Evolutionary conservation across 2,797 vertebrate species (phyloP), one percentile per base, ranked within the genome.

Genomic region (Nasua narica): DNA sequence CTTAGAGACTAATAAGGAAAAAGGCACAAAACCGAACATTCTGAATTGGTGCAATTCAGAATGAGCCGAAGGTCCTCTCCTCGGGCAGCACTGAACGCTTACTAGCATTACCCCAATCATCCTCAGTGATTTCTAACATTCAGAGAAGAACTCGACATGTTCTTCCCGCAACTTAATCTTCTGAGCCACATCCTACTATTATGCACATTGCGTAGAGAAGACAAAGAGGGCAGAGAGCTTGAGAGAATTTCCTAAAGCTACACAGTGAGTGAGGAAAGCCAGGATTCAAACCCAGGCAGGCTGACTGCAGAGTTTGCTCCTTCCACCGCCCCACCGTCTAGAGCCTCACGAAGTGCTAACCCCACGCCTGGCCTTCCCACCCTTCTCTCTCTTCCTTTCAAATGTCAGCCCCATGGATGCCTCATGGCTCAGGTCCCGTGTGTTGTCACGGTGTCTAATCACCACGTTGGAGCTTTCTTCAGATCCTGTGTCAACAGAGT

Each of bases 281-380:
- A 25, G 10, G 32, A 27, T 83, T 46, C 67, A 77, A 87, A 62
- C 29, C 19, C 19, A 27, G 18, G n/a, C 29, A 27, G 10, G 35
- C 14, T 1, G 76, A 29, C 25, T 40, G 40, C 19, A 14, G 50
- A 11, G 10, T 7, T 46, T 40, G 8, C 10, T 72, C 15, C 2
- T 12, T 16, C 82, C n/a, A 32, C 43, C 2, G 8, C 12, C 46
- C 7, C 32, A 2, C 32, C 11, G 4, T 35, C 23, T 16, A 2
- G 8, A 16, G 27, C 6, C 48, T 15, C 32, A 3, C 0, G 35
- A 7, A 54, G 19, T 32, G 9, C 12, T 79, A 19, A 13, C 32
- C 27, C 32, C 18, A 21, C 1, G 1, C 25, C 3, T 5, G 3
- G 9, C 2, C 58, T 54, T 11, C 23, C 23, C 3, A 54, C 43